A percentile compares a stretch with the other conserved stretches of the same genome.
phyloP scores from a whole-genome alignment of 2,113 vertebrate genomes.

The Triplophysa tibetana region DNA sequence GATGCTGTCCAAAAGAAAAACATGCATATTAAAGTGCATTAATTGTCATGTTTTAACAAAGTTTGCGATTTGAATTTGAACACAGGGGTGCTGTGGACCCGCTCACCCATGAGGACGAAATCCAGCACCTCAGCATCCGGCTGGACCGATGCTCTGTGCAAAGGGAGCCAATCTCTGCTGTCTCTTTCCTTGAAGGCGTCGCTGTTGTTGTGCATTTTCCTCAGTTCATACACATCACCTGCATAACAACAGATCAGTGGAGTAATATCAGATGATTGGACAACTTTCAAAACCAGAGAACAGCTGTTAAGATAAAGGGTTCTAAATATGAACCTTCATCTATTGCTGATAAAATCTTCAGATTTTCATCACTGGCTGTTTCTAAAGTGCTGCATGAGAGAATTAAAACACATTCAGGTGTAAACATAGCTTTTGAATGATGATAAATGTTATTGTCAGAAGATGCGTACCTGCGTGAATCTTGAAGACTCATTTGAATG shows the following conservation, averaged over 20 bases:
- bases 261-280: not conserved
- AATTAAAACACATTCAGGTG: constrained; percentile 22
- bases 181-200: constrained; percentile 80
- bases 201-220: constrained; percentile 66
- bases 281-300: not conserved
- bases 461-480: constrained; percentile 65
- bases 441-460: not conserved
- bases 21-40: no score
- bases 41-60: no score
- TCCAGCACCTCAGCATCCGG: constrained; percentile 74
- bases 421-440: not conserved
- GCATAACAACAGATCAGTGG: constrained; percentile 30
- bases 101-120: constrained; percentile 78
- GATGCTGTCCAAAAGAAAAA: constrained; percentile 54
- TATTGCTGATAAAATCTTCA: constrained; percentile 79
- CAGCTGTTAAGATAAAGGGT: not conserved
- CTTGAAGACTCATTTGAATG: constrained; percentile 80
- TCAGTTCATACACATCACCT: constrained; percentile 77
- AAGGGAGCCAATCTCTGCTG: constrained; percentile 77
- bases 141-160: constrained; percentile 77
- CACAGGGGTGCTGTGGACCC: not conserved
- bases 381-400: constrained; percentile 67
- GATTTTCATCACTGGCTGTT: constrained; percentile 73
- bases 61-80: not conserved
- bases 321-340: constrained; percentile 65